These are phyloP conservation scores for Temnopleurus reevesii DNA, from an alignment of 53 echinoderm and acorn worm species.

Conservation along the genomic window DNA sequence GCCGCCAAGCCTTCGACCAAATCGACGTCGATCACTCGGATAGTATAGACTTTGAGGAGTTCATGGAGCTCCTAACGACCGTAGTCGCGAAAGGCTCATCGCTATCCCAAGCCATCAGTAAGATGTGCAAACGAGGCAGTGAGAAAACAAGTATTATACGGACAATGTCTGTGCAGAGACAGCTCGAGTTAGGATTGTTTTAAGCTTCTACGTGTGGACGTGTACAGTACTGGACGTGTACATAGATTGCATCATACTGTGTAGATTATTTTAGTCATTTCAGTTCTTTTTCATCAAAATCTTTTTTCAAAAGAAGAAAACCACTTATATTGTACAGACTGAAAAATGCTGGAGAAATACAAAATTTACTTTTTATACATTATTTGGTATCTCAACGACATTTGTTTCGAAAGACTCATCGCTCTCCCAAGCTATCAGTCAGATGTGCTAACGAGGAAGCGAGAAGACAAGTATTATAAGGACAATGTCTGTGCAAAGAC, in stretches of 20 bases:
- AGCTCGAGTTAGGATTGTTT: constrained; percentile 27
- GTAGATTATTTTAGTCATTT: background rate
- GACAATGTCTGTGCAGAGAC: constrained; percentile 6
- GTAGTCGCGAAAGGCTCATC: constrained; percentile 1
- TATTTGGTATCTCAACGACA: constrained; percentile 22
- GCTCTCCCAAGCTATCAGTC: constrained; percentile 21
- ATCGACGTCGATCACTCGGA: constrained; percentile 86
- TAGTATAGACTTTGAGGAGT: constrained; percentile 91
- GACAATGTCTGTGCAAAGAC: constrained; percentile 6
- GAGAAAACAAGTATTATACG: background rate
- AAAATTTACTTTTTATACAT: no score
- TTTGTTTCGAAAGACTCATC: background rate
- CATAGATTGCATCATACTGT: no score
- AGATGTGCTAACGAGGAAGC: constrained; percentile 43
- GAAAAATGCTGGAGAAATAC: constrained; percentile 76
- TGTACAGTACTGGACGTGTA: no score
- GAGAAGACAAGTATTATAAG: background rate
- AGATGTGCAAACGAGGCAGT: constrained; percentile 46
- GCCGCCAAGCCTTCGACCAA: constrained; percentile 68
- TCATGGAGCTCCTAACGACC: constrained; percentile 59
- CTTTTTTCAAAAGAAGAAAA: no score
- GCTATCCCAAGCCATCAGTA: constrained; percentile 26
- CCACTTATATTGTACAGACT: constrained; percentile 83
- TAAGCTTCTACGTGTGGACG: no score
- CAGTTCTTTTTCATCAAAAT: no score